Base-by-base conservation (phyloP, 2,888 invertebrate species). In the Stenodera caucasica region DNA sequence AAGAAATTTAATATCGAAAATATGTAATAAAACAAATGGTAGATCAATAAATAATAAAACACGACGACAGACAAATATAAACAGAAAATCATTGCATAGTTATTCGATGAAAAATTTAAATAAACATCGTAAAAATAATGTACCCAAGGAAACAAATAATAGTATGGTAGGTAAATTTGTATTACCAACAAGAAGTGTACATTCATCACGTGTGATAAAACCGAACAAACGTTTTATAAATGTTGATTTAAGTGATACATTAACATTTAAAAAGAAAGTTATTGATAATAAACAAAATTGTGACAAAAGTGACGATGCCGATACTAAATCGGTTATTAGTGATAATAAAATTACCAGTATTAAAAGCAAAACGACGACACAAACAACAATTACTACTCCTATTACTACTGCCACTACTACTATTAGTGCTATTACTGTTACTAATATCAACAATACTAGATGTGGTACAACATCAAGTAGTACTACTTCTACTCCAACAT, bases 141-240 rank as follows among this genome's bases (percentile, higher is more conserved):
- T 64, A 37, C 60, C 65, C 51, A 72, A 70, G 56, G 75, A 75
- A 61, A 50, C 71, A 15, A 65, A 67, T 56, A 75, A 74, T 53
- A 77, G 79, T 61, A 75, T 81, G 51, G 81, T 81, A 32, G 82
- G 86, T 54, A 89, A 88, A 77, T 92, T 92, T 82, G 86, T 91
- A 32, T 81, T 94, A 64, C 94, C 94, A 15, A 85, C 89, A 51
- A 85, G 91, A 71, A 94, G 93, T 82, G 90, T 87, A 14, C 90
- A 93, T 78, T 94, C 94, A 45, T 92, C 92, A 5, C 84, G 94
- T 67, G 90, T 92, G 49, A 94, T 94, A 56, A 94, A 92, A 78
- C 94, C 94, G 40, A 94, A 92, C 75, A 94, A 93, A 80, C 86
- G 90, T 67, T 91, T 94, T 73, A 85, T 92, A 57, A 90, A 90